Evolutionary conservation across 2,113 vertebrate species (phyloP), one percentile per base, ranked within the genome.

Genomic region (Callorhinus ursinus): DNA sequence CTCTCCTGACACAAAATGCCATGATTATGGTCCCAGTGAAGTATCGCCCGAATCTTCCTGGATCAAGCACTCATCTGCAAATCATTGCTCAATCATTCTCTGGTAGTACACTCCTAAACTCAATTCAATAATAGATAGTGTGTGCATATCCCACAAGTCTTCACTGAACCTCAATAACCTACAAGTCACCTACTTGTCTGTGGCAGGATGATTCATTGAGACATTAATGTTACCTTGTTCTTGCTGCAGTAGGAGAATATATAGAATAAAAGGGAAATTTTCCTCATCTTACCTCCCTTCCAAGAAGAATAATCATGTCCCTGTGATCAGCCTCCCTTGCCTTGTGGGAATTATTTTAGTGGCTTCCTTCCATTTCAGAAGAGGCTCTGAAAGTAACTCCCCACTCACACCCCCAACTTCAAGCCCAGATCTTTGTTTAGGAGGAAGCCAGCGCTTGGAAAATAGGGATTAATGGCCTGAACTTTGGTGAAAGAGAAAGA

Each of bases 221-320:
- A 97, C 93, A 95, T 86, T 94, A 96, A 98, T 96, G 96, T 96
- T 95, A 96, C 88, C 61, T 93, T 94, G 80, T 97, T 95, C 95
- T 96, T 94, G 33, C 76, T 95, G 85, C 93, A 85, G 15, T 82
- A 92, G 84, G 59, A 95, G 10, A 96, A 95, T 80, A 84, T 26
- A 87, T 82, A 94, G 24, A 84, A 95, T 72, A 83, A 88, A 96
- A 96, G 57, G 69, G 46, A 94, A 95, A 55, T 46, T 97, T 96
- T 82, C 39, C n/a, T 96, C 39, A 49, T 69, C 55, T 18, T 65
- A 86, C 49, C 55, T 95, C 39, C 80, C 71, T 88, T 95, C 69
- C n/a, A 87, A 96, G 74, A 97, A 88, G 8, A 90, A 81, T 82
- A 90, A 81, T 77, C 81, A 96, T 72, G 67, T 28, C 24, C 42